Evolutionary conservation across 2,888 invertebrate species (phyloP), one percentile per base, ranked within the genome.

Genomic region (Lasioglossum villosulum): DNA sequence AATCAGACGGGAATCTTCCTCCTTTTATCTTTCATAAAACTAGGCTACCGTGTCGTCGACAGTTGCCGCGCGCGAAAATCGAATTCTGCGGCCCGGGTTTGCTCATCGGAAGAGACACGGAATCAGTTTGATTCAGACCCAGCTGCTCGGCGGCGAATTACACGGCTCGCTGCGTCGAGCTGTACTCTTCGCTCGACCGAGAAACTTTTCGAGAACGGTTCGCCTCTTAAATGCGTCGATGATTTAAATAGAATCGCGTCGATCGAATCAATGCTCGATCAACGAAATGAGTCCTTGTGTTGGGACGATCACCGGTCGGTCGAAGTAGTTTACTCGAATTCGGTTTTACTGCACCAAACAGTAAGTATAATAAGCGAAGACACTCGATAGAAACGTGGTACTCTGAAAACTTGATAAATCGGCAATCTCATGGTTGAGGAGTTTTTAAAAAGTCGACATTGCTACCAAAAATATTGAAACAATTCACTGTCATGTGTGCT

Each of bases 71-170:
- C 68, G 37, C 68, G 10, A 10, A 23, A 68, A 34, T 19, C 34
- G 37, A 39, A 52, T 59, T 27, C 48, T 37, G 45, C 30, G 39
- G n/a, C 39, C n/a, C 68, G 42, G 45, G 70, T 74, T 75, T 82
- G 37, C 70, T 45, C 75, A 37, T 56, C 37, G 45, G 27, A 59
- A 75, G 48, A 27, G 37, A 23, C 39, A 12, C 30, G 75, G 73
- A 77, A 82, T 86, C 79, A 56, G 74, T 86, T 84, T 52, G 68
- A 81, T 81, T 81, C 71, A n/a, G 66, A 75, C 66, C 34, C 86
- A 86, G 77, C 82, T 85, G 86, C 75, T 71, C 34, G 73, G 73
- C 78, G 70, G 63, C 75, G 85, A 72, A 78, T 86, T 78, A 78
- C 85, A 86, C 75, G 81, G 72, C 34, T 75, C 73, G 56, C n/a